phyloP scores from a whole-genome alignment of 2,888 invertebrate genomes.

The Euplagia quadripunctaria region DNA sequence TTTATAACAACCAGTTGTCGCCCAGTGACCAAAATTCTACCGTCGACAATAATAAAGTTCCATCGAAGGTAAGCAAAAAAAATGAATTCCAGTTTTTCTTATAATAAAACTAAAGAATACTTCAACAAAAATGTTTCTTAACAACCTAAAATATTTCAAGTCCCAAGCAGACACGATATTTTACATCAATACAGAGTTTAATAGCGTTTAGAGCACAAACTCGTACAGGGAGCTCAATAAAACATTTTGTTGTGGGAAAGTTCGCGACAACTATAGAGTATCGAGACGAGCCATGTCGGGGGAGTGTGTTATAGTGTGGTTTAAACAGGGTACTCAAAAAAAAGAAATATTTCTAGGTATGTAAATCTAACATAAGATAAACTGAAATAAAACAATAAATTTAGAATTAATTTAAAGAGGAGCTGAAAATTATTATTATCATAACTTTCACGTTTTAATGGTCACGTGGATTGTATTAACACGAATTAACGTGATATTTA shows the following conservation, averaged over 20 bases:
- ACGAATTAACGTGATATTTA: no score
- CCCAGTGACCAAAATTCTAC: background rate
- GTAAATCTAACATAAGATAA: no score
- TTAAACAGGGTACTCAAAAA: conserved; percentile 14
- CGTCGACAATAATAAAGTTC: background rate
- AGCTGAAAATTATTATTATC: no score
- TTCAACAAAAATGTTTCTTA: background rate
- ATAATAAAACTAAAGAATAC: background rate
- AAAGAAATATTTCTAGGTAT: background rate
- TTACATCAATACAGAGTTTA: conserved; percentile 30
- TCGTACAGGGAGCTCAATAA: conserved; percentile 38
- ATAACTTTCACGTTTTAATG: no score
- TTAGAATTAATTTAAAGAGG: no score
- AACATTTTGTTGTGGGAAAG: conserved; percentile 50
- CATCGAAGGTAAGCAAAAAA: background rate
- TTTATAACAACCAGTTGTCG: background rate
- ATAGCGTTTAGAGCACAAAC: conserved; percentile 36
- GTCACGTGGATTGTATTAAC: no score
- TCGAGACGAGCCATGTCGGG: conserved; percentile 27
- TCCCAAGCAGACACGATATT: conserved; percentile 20
- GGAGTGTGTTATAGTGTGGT: conserved; percentile 15
- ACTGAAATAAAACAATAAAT: no score
- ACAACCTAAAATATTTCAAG: background rate
- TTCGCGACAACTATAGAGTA: conserved; percentile 49
- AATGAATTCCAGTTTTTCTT: background rate